A percentile compares a stretch with the other conserved stretches of the same genome.
Conservation (phyloP, 2,888 invertebrate genomes). For the Sympetrum striolatum region DNA sequence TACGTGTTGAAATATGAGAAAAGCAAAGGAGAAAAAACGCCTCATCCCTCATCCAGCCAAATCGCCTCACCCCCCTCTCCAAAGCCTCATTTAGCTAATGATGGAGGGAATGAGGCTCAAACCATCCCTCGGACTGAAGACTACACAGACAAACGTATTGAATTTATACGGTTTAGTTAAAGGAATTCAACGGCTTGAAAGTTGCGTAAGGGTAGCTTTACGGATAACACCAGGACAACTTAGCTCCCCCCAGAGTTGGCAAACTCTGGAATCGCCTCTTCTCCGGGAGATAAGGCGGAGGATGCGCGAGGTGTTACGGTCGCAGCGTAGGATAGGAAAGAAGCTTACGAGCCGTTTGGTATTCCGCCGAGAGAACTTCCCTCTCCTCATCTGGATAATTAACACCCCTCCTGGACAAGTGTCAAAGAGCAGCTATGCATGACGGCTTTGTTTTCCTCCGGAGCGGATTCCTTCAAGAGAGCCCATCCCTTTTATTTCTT, state of each 20-base stretch:
- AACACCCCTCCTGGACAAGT: background rate
- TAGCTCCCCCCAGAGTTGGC: too few relatives aligned
- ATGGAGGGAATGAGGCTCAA: too few relatives aligned
- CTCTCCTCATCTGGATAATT: conserved; percentile 26
- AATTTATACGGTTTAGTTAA: too few relatives aligned
- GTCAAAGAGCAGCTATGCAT: conserved; percentile 13
- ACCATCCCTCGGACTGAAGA: too few relatives aligned
- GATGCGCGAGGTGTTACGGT: background rate
- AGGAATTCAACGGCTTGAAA: too few relatives aligned
- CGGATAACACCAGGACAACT: background rate
- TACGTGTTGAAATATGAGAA: too few relatives aligned
- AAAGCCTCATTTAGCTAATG: too few relatives aligned
- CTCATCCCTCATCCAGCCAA: too few relatives aligned
- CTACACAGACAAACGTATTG: too few relatives aligned
- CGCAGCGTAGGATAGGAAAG: background rate
- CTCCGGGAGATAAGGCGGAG: background rate
- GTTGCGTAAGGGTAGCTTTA: background rate
- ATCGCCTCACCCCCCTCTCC: too few relatives aligned
- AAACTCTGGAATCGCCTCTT: too few relatives aligned
- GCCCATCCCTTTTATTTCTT: background rate
- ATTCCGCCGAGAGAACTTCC: background rate
- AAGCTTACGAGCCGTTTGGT: background rate
- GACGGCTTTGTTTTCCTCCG: conserved; percentile 32
- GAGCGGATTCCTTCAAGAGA: background rate
- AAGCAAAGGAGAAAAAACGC: too few relatives aligned